Base-by-base conservation (phyloP, 92 coral and sea anemone genomes). In the Pocillopora grandis region DNA sequence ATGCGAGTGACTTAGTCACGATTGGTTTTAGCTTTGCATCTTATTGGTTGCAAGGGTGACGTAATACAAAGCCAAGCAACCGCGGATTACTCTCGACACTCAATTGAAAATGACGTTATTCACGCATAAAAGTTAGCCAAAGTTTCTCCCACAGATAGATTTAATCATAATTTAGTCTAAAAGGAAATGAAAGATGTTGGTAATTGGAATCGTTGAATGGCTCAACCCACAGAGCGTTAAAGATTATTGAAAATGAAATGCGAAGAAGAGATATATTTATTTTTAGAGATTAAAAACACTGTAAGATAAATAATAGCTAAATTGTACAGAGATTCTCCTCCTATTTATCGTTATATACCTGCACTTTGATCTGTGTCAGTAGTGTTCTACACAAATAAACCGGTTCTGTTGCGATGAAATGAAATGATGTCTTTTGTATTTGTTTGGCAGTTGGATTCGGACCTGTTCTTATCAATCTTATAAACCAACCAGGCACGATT, bases 231-330 rank as follows among this genome's bases (percentile, higher is more conserved):
- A 60, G 75, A 49, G 73, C 78, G 86, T 49, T 48, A 75, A 12
- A 75, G 78, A 62, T 74, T 12, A 37, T 73, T 61, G 65, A 73
- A 73, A 73, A 61, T 62, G 79, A 64, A 73, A 49, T 71, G 37
- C 69, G 86, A 83, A 83, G 80, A 83, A 75, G 80, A 73, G 73
- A 73, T 31, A 73, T 83, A 83, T 83, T 83, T 83, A 83, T 83
- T 83, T 83, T 83, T 83, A 83, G 72, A 83, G 72, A 75, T 83
- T 74, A 72, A 81, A 17, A 64, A 55, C 80, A 55, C 64, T 83
- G 86, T 83, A 83, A 83, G 66, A 73, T 83, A 83, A 83, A 23
- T 31, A 55, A 52, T 62, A 83, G 86, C 48, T 73, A 48, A 60
- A 83, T 73, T 83, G 86, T 83, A 83, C 86, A 83, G 86, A 83